A percentile compares a stretch with the other conserved stretches of the same genome.
Evolutionary conservation across 2,797 vertebrate species (phyloP).

Genomic region (Aldrovandia affinis): DNA sequence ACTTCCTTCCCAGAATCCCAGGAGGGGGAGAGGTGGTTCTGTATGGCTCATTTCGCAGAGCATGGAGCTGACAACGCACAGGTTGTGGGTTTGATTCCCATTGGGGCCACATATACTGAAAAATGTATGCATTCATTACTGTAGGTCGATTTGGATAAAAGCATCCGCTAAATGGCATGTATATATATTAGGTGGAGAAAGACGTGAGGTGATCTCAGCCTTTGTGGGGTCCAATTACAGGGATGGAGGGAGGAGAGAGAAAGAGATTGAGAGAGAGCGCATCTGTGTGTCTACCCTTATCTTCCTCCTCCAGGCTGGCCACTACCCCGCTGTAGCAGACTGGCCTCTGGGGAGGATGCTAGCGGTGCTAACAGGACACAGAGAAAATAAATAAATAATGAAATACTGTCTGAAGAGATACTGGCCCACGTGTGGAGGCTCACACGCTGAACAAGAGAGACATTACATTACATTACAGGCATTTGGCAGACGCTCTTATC

Average conservation of each 20-base stretch:
- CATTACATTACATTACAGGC: background rate
- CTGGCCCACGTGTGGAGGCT: background rate
- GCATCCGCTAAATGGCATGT: too few species aligned
- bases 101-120: too few species aligned
- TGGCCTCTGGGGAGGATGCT: background rate
- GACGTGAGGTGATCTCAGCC: background rate
- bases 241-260: slow-evolving; percentile 21
- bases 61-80: too few species aligned
- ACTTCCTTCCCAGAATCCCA: background rate
- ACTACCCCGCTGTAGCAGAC: background rate
- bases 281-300: background rate
- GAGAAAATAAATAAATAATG: background rate
- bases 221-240: background rate
- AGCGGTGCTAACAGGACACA: background rate
- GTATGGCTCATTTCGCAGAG: too few species aligned
- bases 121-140: too few species aligned
- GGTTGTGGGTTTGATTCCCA: too few species aligned
- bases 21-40: background rate
- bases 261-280: background rate
- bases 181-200: background rate
- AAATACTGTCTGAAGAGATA: background rate
- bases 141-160: too few species aligned
- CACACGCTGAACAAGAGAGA: background rate
- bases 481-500: too few species aligned
- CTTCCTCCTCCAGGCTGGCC: background rate